Evolutionary conservation across 2,888 invertebrate species (phyloP), one percentile per base, ranked within the genome.

Genomic region (Campoplex nolae): DNA sequence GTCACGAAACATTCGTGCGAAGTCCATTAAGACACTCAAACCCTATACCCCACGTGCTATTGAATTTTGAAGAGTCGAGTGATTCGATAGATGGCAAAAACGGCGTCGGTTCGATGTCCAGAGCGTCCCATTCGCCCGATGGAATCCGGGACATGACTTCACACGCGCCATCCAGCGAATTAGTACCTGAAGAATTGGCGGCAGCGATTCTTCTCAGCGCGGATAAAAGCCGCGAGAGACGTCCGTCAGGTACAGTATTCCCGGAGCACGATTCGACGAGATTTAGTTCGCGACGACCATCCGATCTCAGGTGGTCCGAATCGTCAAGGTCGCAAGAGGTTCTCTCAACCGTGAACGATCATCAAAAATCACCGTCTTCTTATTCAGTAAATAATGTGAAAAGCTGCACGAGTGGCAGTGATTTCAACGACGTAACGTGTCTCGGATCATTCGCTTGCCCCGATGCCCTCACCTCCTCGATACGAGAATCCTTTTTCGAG

Each of bases 251-350:
- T 0, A 90, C 92, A 0, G 90, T 91, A 38, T 94, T 94, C 77
- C 87, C 90, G 0, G 93, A 94, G 67, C 93, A 93, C 84, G 92
- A 93, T 48, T 92, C 92, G 0, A 93, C 92, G 54, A 91, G 91
- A 48, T 94, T 92, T 88, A 93, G 91, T 76, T 94, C 94, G 0
- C 88, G 94, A 42, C 89, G 94, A 56, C 93, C 94, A 2, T 94
- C 94, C 0, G 94, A 94, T 65, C 93, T 94, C 0, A 91, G 91
- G 16, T 94, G 94, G 94, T 94, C 93, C 13, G 94, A 94, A 70
- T 93, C 94, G 0, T 94, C 94, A 0, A 90, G 94, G 45, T 94
- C 94, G 58, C 94, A 94, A 42, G 94, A 94, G 80, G 73, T 94
- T 7, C 88, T 94, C 2, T 92, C 94, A 0, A 93, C 87, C 68